Percentiles rank a stretch among this genome's conserved stretches.
phyloP scores from a whole-genome alignment of 2,888 invertebrate genomes.

The Agrilus cyanescens region DNA sequence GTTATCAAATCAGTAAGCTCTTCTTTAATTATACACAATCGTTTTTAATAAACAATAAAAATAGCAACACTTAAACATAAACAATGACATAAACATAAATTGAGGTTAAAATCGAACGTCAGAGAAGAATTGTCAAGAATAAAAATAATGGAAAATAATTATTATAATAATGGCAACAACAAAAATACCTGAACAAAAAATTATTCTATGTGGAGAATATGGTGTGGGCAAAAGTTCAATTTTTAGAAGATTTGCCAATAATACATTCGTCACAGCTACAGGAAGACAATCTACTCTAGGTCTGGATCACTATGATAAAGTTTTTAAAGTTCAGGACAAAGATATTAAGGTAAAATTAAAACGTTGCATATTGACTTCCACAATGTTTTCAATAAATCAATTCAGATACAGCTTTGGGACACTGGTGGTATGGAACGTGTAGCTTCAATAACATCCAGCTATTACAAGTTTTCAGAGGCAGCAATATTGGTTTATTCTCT shows the following conservation, averaged over 20 bases:
- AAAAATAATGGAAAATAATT: neutral
- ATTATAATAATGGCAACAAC: conserved; percentile 57
- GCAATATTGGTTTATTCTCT: conserved; percentile 85
- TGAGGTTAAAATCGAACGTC: too few relatives aligned
- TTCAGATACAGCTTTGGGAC: conserved; percentile 87
- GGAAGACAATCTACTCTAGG: conserved; percentile 83
- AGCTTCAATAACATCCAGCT: conserved; percentile 88
- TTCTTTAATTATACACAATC: too few relatives aligned
- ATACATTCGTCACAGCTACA: conserved; percentile 73
- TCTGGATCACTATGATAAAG: conserved; percentile 79
- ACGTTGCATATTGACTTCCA: neutral
- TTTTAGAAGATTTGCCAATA: conserved; percentile 81
- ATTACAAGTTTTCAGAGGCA: conserved; percentile 92
- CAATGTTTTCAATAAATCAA: conserved; percentile 15
- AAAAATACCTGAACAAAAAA: conserved; percentile 77
- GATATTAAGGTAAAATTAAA: conserved; percentile 59
- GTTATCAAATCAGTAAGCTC: too few relatives aligned
- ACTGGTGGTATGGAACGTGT: conserved; percentile 96
- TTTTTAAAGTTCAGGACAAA: conserved; percentile 63
- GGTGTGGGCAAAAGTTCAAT: conserved; percentile 92
- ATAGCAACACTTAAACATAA: too few relatives aligned
- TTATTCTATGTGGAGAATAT: conserved; percentile 90
- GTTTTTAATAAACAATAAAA: too few relatives aligned
- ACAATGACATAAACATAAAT: too few relatives aligned
- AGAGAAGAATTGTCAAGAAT: neutral